Base-by-base conservation (phyloP, 2,113 vertebrate species). In the Galemys pyrenaicus region DNA sequence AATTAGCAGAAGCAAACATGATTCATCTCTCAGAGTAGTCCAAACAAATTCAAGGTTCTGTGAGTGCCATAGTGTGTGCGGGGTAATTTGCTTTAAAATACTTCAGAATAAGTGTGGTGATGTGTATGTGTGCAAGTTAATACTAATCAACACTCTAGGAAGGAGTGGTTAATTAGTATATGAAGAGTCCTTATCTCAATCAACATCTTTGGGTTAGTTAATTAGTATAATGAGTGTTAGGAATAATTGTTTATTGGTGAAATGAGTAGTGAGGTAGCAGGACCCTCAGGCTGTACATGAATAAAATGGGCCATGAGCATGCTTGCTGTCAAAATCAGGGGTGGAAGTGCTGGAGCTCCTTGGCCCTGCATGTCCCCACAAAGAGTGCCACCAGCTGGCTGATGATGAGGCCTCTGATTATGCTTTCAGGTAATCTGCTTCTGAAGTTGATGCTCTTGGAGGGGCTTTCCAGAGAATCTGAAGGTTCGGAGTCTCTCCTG, bases 131-230 rank as follows among this genome's bases (percentile, higher is more conserved):
- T 94, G 75, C 84, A 77, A 79, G 92, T 83, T 88, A 93, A 77
- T 89, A 67, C 65, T 62, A 91, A 94, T 97, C 92, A 93, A 10
- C 89, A 89, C 83, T 91, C 83, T 35, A 89, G n/a, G 30, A 81
- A 71, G 67, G 67, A 97, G 89, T 90, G 79, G 51, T 84, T 95
- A 92, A 97, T 97, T 96, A 94, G 80, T 89, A 64, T 95, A 93
- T 95, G 77, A 90, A 96, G 96, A 95, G 95, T 73, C 39, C 87
- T 97, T 96, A 81, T 79, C 37, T 94, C 80, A 95, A 96, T 96
- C 73, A 88, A 54, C 97, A 82, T 71, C 64, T 92, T 94, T 89
- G 74, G 62, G 75, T 73, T 95, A 62, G 74, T 84, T 93, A 81
- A 92, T 95, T 88, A 91, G 80, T 71, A 95, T 95, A 91, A 77